Evolutionary conservation across 2,797 vertebrate species (phyloP), one percentile per base, ranked within the genome.

Genomic region (Gymnocypris eckloni): DNA sequence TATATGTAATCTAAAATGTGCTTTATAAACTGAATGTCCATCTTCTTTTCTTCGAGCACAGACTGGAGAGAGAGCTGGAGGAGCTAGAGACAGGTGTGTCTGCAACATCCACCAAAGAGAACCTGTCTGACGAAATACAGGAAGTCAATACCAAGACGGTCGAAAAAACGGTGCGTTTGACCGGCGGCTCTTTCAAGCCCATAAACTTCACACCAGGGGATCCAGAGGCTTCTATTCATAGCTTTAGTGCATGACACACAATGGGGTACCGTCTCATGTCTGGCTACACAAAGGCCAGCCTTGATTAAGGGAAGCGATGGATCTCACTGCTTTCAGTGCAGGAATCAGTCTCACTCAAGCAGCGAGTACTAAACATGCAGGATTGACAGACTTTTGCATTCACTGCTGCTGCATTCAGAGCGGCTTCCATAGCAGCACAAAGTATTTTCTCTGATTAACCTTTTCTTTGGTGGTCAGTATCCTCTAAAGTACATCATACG

Each of bases 41-140:
- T 37, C 33, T n/a, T 85, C 33, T 75, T 37, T 59, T 70, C 28
- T 67, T 89, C 12, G 41, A 66, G 73, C 88, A 0, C 91, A 98
- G 97, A 91, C 86, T 98, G 90, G 97, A 98, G 90, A 94, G 93
- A 90, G 97, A 98, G 89, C 92, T 99, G 22, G 91, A 96, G 37
- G 89, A 81, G 0, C 91, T 97, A 90, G 96, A 97, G 91, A 95
- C 91, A 0, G 86, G 94, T 5, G 93, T 95, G 56, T 91, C 93
- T 0, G 89, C 79, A 6, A 89, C 93, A 0, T 95, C 93, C 1
- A 87, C 92, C 76, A 94, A 92, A 91, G 95, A 96, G 86, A 96
- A 90, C 61, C 52, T 94, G 48, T 90, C 88, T 0, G 92, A 94
- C 20, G 90, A 50, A 22, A 79, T 1, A 0, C 90, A 86, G 0